Percentiles rank a stretch among this genome's conserved stretches.
phyloP scores from a whole-genome alignment of 2,113 vertebrate genomes.

The Eretmochelys imbricata region DNA sequence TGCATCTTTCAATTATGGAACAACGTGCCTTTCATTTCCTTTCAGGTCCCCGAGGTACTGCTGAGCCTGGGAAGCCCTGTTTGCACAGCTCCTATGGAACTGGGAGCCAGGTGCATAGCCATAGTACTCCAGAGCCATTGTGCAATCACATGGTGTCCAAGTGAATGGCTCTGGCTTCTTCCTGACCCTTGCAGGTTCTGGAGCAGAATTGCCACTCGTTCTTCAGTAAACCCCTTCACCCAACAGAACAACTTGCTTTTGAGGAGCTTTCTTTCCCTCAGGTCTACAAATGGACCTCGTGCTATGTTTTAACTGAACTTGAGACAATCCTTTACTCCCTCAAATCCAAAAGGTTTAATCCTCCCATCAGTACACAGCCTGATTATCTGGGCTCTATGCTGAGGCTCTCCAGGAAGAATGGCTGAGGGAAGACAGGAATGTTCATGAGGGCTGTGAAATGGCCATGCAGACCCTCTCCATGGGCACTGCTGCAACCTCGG shows the following conservation, averaged over 20 bases:
- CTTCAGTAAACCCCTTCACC: background rate
- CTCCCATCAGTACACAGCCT: background rate
- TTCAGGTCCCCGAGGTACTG: slow-evolving; percentile 18
- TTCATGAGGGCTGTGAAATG: background rate
- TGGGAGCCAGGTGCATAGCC: background rate
- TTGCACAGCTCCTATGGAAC: background rate
- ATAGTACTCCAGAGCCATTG: background rate
- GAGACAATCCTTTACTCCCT: background rate
- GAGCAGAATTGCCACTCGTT: background rate
- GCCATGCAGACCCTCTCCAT: background rate
- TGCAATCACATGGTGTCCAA: background rate
- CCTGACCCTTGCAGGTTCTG: background rate
- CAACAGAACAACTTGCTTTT: background rate
- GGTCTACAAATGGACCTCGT: background rate
- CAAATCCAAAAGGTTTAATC: background rate
- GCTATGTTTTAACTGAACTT: background rate
- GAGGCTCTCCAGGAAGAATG: background rate
- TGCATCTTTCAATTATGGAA: background rate
- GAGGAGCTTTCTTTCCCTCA: background rate
- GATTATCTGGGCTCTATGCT: background rate
- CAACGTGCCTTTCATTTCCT: slow-evolving; percentile 21
- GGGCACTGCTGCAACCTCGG: background rate
- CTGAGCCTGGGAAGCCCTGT: slow-evolving; percentile 9
- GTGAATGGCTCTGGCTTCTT: background rate
- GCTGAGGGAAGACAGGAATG: background rate